phyloP scores from a whole-genome alignment of 2,113 vertebrate species.

The Nibea coibor region DNA sequence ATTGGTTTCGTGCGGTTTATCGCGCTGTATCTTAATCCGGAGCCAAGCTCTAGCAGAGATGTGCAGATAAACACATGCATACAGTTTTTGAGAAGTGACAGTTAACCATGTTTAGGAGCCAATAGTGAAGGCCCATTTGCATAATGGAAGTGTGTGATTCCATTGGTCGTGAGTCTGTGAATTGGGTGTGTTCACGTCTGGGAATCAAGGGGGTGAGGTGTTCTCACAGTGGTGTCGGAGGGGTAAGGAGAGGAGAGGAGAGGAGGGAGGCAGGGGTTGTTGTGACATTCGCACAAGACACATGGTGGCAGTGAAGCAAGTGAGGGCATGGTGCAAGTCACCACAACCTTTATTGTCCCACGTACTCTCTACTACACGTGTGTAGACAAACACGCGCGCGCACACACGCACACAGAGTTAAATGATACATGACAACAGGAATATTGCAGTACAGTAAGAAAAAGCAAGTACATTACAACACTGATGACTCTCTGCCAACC shows the following conservation, averaged over 20 bases:
- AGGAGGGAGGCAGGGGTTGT: constrained; percentile 51
- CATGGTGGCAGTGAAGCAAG: constrained; percentile 67
- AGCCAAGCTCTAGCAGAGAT: background rate
- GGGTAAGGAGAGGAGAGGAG: background rate
- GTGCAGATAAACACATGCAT: background rate
- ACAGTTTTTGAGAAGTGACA: constrained; percentile 51
- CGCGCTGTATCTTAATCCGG: constrained; percentile 26
- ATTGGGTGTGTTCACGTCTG: constrained; percentile 74
- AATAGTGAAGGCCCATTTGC: constrained; percentile 41
- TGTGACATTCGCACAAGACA: constrained; percentile 70
- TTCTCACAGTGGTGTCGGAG: constrained; percentile 81
- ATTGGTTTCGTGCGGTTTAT: constrained; percentile 18
- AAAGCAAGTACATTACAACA: background rate
- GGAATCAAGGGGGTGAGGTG: constrained; percentile 81
- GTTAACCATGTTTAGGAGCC: constrained; percentile 42
- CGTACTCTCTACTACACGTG: background rate
- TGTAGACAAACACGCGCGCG: background rate
- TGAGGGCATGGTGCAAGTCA: constrained; percentile 57
- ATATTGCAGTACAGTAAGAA: background rate
- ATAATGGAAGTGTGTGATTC: constrained; percentile 35
- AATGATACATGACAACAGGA: background rate
- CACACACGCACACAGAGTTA: background rate
- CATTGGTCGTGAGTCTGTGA: constrained; percentile 63
- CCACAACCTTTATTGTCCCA: constrained; percentile 39
- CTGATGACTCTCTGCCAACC: background rate